Base-by-base conservation (phyloP, 2,113 vertebrate species). In the Tragelaphus strepsiceros region DNA sequence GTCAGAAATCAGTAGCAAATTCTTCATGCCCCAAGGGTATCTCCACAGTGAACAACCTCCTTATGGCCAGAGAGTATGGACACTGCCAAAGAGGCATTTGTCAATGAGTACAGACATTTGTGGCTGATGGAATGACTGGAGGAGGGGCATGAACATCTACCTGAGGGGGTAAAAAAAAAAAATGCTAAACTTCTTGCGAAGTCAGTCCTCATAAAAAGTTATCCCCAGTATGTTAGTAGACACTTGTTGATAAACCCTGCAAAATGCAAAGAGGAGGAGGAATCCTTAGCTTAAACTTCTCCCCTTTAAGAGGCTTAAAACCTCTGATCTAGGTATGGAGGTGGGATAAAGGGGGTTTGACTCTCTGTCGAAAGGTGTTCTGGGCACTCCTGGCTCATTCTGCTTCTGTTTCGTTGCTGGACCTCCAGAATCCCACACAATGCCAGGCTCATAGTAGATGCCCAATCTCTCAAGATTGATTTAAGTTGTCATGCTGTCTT, bases 1-100 rank as follows among this genome's bases (percentile, higher is more conserved):
- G 97, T 88, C 81, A 90, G 91, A 88, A 98, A 97, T 99, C 98
- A 98, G 98, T 97, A 98, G 97, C 35, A 88, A 91, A 93, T 90
- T 95, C 53, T 80, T 62, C 58, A 35, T 90, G 43, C 58, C 43
- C 51, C 67, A 51, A 28, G 74, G 74, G 1, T 62, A 15, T 67
- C 80, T 88, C 32, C 28, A 96, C 92, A 15, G 0, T 53, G 88
- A 59, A 11, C 35, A 54, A 81, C 86, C 74, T 97, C 22, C n/a
- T 43, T 51, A 74, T 58, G 59, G 92, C 59, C 39, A 82, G 81
- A 12, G 43, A 94, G 39, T 26, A 2, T 26, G 30, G 92, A 17
- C n/a, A n/a, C 7, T 12, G 39, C 56, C 53, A 77, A 80, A 83
- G 64, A 39, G 39, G 61, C 46, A 43, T 54, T 83, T 83, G 43